phyloP scores from a whole-genome alignment of 2,113 vertebrate genomes.

The Columba janthina region DNA sequence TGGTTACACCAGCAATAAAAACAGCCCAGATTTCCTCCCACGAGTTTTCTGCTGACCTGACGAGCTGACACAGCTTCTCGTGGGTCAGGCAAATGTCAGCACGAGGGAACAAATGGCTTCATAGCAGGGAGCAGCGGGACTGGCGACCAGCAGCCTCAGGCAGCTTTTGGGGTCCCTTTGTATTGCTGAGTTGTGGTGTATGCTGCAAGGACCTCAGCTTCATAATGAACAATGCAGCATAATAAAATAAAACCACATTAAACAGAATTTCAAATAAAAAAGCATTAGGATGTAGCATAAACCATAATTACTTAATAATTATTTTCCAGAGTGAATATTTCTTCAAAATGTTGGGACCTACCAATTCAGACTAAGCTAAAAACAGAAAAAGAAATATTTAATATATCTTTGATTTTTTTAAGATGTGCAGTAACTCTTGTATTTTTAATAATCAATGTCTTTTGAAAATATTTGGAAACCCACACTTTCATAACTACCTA shows the following conservation, averaged over 20 bases:
- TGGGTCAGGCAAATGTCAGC: not conserved
- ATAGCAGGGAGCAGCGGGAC: not conserved
- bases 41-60: not conserved
- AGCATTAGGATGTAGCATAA: not conserved
- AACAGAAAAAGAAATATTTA: not conserved
- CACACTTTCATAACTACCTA: not conserved
- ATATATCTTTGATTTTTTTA: not conserved
- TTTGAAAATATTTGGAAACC: not conserved
- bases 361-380: not conserved
- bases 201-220: not conserved
- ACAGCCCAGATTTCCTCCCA: not conserved
- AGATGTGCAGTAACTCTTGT: not conserved
- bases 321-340: not conserved
- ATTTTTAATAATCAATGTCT: not conserved
- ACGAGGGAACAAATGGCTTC: not conserved
- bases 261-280: not conserved
- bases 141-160: not conserved
- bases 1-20: not conserved
- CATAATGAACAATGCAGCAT: not conserved
- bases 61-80: not conserved
- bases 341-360: not conserved
- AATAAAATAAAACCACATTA: not conserved
- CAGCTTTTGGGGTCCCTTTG: not conserved
- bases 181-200: not conserved
- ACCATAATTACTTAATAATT: not conserved